These are phyloP conservation scores for Aurelia aurita complex sp. Pacific DNA, from an alignment of 30 jellyfish, hydroid and myxozoan genomes.

Conservation along the genomic window DNA sequence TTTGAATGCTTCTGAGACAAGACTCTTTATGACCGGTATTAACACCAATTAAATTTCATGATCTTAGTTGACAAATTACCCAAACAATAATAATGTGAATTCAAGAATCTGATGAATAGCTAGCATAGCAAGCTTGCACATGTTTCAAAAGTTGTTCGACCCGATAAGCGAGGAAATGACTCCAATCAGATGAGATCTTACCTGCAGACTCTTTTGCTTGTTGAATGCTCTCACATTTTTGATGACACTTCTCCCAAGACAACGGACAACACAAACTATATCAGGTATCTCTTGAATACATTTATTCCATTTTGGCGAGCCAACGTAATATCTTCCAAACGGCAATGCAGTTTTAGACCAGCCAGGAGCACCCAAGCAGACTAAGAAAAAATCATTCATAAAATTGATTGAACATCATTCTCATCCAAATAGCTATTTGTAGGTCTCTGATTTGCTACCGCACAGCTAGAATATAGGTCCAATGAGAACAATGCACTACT, in stretches of 20 bases:
- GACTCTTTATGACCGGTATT: too few species aligned
- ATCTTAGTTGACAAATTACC: too few species aligned
- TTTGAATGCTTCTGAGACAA: too few species aligned
- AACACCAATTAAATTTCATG: too few species aligned
- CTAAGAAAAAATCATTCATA: neutral
- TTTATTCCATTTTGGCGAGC: constrained; percentile 81
- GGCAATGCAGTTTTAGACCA: constrained; percentile 58
- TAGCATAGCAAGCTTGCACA: neutral
- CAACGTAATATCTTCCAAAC: constrained; percentile 55
- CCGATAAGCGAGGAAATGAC: neutral
- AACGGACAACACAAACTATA: constrained; percentile 69
- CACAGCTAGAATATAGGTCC: too few species aligned
- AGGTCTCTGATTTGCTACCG: too few species aligned
- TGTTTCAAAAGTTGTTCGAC: neutral
- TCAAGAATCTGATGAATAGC: neutral
- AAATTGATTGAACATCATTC: too few species aligned
- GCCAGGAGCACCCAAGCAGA: constrained; percentile 85
- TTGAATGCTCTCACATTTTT: constrained; percentile 82
- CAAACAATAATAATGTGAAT: too few species aligned
- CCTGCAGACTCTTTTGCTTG: constrained; percentile 79
- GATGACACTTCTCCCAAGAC: constrained; percentile 85
- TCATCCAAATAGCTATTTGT: too few species aligned
- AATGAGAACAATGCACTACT: too few species aligned
- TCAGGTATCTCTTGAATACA: constrained; percentile 72
- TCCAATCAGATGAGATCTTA: neutral